phyloP scores from a whole-genome alignment of 2,113 vertebrate species.

The Sphyrna mokarran region DNA sequence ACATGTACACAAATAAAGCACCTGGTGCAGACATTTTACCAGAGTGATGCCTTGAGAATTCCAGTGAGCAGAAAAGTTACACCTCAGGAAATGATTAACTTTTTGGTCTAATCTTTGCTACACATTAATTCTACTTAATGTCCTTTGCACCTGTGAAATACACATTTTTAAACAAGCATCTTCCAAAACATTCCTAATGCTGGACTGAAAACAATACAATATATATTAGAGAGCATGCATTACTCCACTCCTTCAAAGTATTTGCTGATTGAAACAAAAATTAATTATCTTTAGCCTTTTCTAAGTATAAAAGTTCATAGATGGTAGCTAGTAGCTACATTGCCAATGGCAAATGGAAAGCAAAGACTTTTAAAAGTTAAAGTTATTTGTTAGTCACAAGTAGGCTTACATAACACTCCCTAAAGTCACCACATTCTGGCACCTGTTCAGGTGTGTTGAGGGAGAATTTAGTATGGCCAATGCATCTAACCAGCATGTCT shows the following conservation, averaged over 20 bases:
- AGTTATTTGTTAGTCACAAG: no score
- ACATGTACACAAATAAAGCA: background rate
- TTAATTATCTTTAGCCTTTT: background rate
- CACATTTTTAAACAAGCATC: slow-evolving; percentile 22
- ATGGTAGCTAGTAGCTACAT: background rate
- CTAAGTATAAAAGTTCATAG: background rate
- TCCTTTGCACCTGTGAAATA: slow-evolving; percentile 17
- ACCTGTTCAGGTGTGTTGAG: no score
- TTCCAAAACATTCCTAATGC: background rate
- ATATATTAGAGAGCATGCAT: background rate
- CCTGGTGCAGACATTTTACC: slow-evolving; percentile 4
- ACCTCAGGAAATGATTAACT: slow-evolving; percentile 16
- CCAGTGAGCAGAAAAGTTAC: background rate
- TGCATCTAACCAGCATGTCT: no score
- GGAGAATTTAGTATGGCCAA: no score
- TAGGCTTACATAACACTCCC: no score
- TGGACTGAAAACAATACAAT: background rate
- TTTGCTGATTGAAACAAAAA: background rate
- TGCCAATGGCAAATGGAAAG: background rate
- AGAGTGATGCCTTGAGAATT: background rate
- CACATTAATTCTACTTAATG: slow-evolving; percentile 26
- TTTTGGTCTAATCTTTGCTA: slow-evolving; percentile 5
- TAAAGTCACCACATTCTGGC: no score
- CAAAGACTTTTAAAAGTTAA: background rate
- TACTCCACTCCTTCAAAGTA: background rate